Evolutionary conservation across 2,888 invertebrate genomes (phyloP).

Genomic region (Chymomyza procnemis): DNA sequence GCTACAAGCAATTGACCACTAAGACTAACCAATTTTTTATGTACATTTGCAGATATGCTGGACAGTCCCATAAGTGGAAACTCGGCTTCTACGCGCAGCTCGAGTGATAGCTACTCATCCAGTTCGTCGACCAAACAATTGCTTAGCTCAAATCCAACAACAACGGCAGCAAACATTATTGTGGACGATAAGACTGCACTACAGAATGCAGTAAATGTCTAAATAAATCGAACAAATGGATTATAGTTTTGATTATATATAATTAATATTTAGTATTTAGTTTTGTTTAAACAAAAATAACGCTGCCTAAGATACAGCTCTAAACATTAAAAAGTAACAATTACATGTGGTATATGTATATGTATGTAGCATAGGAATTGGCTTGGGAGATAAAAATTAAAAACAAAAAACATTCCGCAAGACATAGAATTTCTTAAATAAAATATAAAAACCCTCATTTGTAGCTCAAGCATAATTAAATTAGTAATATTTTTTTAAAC

Average conservation of each 20-base stretch:
- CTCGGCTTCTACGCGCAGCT: slow-evolving; percentile 82
- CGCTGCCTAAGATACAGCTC: neutral
- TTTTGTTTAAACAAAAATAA: neutral
- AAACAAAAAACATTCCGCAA: neutral
- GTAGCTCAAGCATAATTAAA: neutral
- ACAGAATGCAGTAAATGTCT: slow-evolving; percentile 77
- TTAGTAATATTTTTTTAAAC: neutral
- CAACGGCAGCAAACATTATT: slow-evolving; percentile 74
- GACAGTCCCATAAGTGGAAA: slow-evolving; percentile 84
- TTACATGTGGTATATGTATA: neutral
- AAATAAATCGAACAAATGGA: slow-evolving; percentile 19
- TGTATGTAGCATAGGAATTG: neutral
- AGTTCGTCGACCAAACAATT: slow-evolving; percentile 88
- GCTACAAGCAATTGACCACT: too few species aligned
- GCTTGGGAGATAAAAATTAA: neutral
- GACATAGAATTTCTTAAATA: neutral
- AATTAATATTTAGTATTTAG: neutral
- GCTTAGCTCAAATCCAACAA: slow-evolving; percentile 80
- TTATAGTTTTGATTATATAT: neutral
- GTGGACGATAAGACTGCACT: slow-evolving; percentile 76
- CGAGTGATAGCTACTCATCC: slow-evolving; percentile 90
- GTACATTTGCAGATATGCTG: slow-evolving; percentile 68
- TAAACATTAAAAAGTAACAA: neutral
- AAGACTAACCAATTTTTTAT: neutral
- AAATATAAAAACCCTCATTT: neutral